Evolutionary conservation across 2,888 invertebrate genomes (phyloP).

Genomic region (Busseola fusca): DNA sequence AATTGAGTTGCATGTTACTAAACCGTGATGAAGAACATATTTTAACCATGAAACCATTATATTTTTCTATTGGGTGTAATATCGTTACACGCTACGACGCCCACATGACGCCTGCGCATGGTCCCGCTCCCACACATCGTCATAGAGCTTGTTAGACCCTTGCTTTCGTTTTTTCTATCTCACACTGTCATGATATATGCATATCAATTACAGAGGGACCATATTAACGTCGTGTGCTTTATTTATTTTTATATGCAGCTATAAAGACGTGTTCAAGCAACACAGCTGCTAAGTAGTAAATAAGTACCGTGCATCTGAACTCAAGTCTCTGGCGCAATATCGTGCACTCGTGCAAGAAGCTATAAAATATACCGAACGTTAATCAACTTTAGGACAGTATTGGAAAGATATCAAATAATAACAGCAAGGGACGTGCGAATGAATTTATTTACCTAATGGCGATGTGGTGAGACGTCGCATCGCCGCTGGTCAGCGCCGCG

Average conservation of each 20-base stretch:
- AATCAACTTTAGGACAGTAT: slow-evolving; percentile 31
- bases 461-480: slow-evolving; percentile 41
- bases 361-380: slow-evolving; percentile 28
- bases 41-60: slow-evolving; percentile 25
- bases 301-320: slow-evolving; percentile 4
- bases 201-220: slow-evolving; percentile 46
- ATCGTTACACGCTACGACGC: slow-evolving; percentile 44
- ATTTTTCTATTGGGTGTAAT: slow-evolving; percentile 43
- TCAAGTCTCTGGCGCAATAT: too few species aligned
- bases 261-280: slow-evolving; percentile 13
- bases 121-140: slow-evolving; percentile 46
- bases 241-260: slow-evolving; percentile 28
- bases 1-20: slow-evolving; percentile 9
- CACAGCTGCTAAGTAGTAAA: slow-evolving; percentile 36
- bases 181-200: slow-evolving; percentile 33
- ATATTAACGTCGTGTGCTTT: slow-evolving; percentile 29
- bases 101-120: slow-evolving; percentile 58
- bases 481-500: slow-evolving; percentile 52
- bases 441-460: slow-evolving; percentile 55
- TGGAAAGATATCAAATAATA: slow-evolving; percentile 35
- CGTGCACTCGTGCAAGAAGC: slow-evolving; percentile 9
- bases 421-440: slow-evolving; percentile 33
- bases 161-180: slow-evolving; percentile 58
- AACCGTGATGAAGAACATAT: slow-evolving; percentile 16
- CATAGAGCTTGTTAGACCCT: slow-evolving; percentile 50